These are phyloP conservation scores for Orius laevigatus DNA, from an alignment of 1,140 invertebrate species.

Conservation along the genomic window DNA sequence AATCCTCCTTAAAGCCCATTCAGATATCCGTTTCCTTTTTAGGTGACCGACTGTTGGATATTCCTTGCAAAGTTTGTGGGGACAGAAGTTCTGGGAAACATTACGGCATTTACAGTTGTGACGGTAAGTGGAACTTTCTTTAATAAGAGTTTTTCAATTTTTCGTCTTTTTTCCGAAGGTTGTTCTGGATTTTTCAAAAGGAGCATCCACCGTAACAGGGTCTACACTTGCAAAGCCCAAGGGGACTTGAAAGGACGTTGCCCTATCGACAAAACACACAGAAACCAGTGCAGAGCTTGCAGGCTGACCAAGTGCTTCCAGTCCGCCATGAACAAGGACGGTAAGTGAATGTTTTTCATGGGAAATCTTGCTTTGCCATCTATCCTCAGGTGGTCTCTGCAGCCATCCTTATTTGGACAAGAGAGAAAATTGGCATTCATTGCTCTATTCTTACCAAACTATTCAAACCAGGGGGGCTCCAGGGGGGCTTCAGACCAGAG, in stretches of 20 bases:
- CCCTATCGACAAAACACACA: slow-evolving; percentile 90
- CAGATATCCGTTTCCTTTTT: slow-evolving; percentile 24
- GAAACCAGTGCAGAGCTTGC: slow-evolving; percentile 94
- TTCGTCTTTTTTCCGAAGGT: slow-evolving; percentile 35
- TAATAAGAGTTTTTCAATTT: no score
- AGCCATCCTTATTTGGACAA: no score
- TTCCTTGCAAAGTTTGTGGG: slow-evolving; percentile 91
- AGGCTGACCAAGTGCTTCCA: slow-evolving; percentile 91
- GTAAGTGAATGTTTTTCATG: slow-evolving; percentile 46
- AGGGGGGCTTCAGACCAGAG: not conserved
- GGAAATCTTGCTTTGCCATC: not conserved
- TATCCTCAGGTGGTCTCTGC: no score
- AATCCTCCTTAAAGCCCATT: no score
- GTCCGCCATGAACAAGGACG: slow-evolving; percentile 97
- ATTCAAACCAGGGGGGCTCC: no score
- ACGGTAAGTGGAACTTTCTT: slow-evolving; percentile 57
- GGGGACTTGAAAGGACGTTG: slow-evolving; percentile 83
- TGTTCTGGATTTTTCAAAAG: slow-evolving; percentile 96
- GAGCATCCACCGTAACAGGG: slow-evolving; percentile 85
- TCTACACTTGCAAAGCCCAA: slow-evolving; percentile 92
- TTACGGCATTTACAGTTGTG: slow-evolving; percentile 93
- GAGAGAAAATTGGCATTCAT: no score
- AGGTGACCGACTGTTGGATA: slow-evolving; percentile 87
- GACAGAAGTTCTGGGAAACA: slow-evolving; percentile 93
- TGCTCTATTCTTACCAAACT: no score